phyloP scores from a whole-genome alignment of 2,113 vertebrate genomes.

The Caretta caretta region DNA sequence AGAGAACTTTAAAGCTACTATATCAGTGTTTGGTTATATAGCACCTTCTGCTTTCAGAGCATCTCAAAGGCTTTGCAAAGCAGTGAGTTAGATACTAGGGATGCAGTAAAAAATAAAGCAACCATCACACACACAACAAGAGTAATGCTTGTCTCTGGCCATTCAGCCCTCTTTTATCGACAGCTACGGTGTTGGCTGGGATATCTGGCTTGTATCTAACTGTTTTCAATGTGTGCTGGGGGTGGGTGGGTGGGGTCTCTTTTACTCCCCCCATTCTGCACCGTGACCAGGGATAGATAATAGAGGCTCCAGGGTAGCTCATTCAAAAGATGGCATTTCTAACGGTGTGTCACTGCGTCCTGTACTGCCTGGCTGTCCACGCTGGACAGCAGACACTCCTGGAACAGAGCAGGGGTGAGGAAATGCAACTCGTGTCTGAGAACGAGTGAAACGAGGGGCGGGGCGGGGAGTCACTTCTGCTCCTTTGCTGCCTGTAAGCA shows the following conservation, averaged over 20 bases:
- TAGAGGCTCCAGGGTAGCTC: background rate
- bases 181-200: background rate
- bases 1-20: background rate
- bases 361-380: no score
- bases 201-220: background rate
- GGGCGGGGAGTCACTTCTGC: background rate
- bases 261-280: no score
- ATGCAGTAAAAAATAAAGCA: fast-evolving
- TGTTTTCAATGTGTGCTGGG: background rate
- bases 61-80: background rate
- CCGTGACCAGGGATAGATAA: background rate
- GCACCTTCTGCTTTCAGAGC: background rate
- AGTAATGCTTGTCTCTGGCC: fast-evolving
- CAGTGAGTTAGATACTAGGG: background rate
- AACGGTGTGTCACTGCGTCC: background rate
- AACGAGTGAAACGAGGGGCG: background rate
- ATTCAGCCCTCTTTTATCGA: background rate
- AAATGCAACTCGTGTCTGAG: background rate
- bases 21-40: no score
- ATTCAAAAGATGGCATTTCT: background rate
- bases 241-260: background rate
- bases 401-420: background rate
- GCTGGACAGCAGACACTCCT: no score
- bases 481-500: no score
- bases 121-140: fast-evolving